These are phyloP conservation scores for Lepisosteus osseus DNA, from an alignment of 2,113 vertebrate genomes.

Conservation along the genomic window DNA sequence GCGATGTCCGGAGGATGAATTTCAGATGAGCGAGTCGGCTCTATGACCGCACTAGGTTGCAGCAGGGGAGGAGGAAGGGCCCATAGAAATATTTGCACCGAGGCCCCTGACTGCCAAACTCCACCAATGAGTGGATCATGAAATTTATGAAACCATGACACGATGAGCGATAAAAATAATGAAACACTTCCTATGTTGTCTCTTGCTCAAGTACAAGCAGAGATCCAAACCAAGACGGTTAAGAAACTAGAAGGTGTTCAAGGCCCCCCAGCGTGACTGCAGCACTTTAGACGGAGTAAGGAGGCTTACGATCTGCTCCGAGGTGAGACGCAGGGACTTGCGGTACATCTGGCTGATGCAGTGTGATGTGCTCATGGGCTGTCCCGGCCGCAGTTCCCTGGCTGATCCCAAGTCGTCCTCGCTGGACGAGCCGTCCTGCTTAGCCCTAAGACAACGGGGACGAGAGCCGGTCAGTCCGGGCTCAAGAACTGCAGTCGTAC, in stretches of 20 bases:
- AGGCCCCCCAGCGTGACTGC: background rate
- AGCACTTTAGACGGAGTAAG: background rate
- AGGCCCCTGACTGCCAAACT: no score
- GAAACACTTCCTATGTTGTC: no score
- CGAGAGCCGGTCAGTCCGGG: background rate
- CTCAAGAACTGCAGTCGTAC: no score
- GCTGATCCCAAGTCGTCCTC: constrained; percentile 44
- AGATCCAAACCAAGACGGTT: background rate
- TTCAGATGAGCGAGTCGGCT: no score
- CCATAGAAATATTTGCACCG: no score
- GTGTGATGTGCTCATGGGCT: constrained; percentile 42
- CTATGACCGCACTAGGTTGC: no score
- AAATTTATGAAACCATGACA: no score
- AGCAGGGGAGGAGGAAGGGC: no score
- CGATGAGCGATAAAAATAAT: no score
- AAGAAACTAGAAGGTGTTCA: background rate
- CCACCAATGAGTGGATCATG: no score
- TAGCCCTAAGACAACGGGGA: constrained; percentile 47
- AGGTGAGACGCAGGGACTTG: constrained; percentile 87
- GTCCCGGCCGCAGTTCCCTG: constrained; percentile 29
- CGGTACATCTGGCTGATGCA: constrained; percentile 68
- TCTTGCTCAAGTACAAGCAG: background rate
- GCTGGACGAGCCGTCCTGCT: constrained; percentile 50
- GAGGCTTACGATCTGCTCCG: constrained; percentile 78
- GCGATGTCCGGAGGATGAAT: no score